phyloP scores from a whole-genome alignment of 2,113 vertebrate species.

The Piliocolobus tephrosceles region DNA sequence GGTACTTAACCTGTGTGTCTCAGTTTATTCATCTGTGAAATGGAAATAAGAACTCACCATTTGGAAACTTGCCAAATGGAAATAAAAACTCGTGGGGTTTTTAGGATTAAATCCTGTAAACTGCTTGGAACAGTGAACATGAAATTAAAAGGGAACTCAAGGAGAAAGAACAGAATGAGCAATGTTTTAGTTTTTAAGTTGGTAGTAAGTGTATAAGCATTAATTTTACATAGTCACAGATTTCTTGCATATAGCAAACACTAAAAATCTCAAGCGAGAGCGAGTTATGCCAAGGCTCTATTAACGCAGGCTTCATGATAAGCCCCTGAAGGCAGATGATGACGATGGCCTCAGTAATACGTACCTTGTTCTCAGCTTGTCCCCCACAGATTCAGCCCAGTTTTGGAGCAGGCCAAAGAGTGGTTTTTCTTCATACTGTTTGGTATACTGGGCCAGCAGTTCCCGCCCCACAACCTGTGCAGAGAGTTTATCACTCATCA shows the following conservation, averaged over 20 bases:
- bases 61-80: background rate
- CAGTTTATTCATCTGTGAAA: background rate
- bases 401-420: constrained; percentile 68
- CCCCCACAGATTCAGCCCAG: constrained; percentile 69
- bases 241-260: background rate
- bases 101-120: background rate
- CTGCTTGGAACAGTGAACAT: background rate
- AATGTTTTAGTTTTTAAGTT: background rate
- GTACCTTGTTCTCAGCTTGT: constrained; percentile 82
- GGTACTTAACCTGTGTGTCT: background rate
- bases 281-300: background rate
- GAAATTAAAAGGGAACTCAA: background rate
- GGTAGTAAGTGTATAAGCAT: fast-evolving
- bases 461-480: constrained; percentile 80
- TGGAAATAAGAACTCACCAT: background rate
- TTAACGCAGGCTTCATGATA: background rate
- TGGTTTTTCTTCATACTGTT: constrained; percentile 54
- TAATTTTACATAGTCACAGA: background rate
- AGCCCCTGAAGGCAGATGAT: background rate
- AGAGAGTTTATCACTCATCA: background rate
- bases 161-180: background rate
- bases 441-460: constrained; percentile 75
- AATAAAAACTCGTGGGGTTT: background rate
- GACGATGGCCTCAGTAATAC: background rate
- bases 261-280: background rate